Evolutionary conservation across 2,888 invertebrate species (phyloP).

Genomic region (Chrysolina americana): DNA sequence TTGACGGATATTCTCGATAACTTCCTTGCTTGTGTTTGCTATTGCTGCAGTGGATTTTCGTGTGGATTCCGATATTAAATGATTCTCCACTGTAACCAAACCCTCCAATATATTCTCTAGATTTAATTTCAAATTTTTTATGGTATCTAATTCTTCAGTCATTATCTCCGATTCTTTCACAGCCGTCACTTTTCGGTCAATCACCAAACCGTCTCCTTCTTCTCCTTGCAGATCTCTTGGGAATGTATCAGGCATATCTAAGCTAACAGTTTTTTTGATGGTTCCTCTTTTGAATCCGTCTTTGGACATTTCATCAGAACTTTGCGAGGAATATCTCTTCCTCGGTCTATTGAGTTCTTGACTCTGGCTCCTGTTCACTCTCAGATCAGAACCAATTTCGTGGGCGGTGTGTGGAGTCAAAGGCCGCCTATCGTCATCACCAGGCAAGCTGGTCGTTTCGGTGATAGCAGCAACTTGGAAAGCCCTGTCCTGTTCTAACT

Average conservation of each 20-base stretch:
- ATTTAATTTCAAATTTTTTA: constrained; percentile 63
- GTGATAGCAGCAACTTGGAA: constrained; percentile 68
- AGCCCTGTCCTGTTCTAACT: constrained; percentile 61
- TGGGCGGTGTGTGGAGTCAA: constrained; percentile 67
- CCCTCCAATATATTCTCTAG: constrained; percentile 72
- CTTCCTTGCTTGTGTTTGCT: constrained; percentile 78
- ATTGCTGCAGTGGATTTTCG: constrained; percentile 79
- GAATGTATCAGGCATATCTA: constrained; percentile 66
- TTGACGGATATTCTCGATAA: constrained; percentile 75
- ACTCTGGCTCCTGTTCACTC: constrained; percentile 69
- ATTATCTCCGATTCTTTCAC: constrained; percentile 68
- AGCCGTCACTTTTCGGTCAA: constrained; percentile 70
- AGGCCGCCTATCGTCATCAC: constrained; percentile 63
- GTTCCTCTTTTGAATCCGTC: constrained; percentile 59
- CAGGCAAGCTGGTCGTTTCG: constrained; percentile 67
- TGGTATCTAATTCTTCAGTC: constrained; percentile 61
- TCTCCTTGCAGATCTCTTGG: constrained; percentile 73
- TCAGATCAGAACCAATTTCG: constrained; percentile 68
- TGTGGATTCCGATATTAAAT: constrained; percentile 77
- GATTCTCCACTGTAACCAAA: constrained; percentile 76
- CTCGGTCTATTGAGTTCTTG: constrained; percentile 67
- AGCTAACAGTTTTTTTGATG: constrained; percentile 67
- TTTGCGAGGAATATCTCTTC: constrained; percentile 62
- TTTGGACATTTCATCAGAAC: constrained; percentile 72
- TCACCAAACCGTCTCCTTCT: constrained; percentile 73